phyloP scores from a whole-genome alignment of 2,113 vertebrate genomes.

The Cranoglanis bouderius region DNA sequence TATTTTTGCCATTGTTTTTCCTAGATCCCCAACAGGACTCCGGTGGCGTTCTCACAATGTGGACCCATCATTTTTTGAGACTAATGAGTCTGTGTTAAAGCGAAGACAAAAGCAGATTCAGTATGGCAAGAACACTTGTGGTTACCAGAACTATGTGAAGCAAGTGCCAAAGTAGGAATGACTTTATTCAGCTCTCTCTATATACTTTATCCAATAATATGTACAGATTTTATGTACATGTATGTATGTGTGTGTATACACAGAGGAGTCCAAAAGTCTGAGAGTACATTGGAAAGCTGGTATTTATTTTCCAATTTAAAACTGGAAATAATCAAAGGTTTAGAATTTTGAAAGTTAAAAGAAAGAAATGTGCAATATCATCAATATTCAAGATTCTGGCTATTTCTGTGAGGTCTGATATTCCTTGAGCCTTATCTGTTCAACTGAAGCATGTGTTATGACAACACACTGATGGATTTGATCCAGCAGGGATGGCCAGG shows the following conservation, averaged over 20 bases:
- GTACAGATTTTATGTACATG: background rate
- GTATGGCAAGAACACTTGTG: conserved; percentile 82
- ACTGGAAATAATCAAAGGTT: background rate
- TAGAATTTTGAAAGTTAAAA: too few species aligned
- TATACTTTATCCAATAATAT: background rate
- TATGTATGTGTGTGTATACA: too few species aligned
- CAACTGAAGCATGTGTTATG: background rate
- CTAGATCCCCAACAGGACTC: conserved; percentile 50
- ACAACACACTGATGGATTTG: background rate
- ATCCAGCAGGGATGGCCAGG: background rate
- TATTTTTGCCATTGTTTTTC: background rate
- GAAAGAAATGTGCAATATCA: too few species aligned
- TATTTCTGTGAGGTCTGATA: background rate
- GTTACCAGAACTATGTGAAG: conserved; percentile 81
- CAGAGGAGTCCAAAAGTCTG: background rate
- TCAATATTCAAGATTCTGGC: too few species aligned
- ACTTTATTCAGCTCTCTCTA: background rate
- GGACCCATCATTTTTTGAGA: conserved; percentile 72
- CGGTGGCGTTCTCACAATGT: conserved; percentile 60
- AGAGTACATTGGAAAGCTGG: background rate
- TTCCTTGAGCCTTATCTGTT: background rate
- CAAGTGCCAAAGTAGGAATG: conserved; percentile 78
- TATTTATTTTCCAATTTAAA: background rate
- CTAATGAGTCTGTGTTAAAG: conserved; percentile 75
- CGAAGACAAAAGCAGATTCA: conserved; percentile 83